A percentile compares a stretch with the other conserved stretches of the same genome.
phyloP scores from a whole-genome alignment of 2,888 invertebrate genomes.

The Drosophila infuscata region DNA sequence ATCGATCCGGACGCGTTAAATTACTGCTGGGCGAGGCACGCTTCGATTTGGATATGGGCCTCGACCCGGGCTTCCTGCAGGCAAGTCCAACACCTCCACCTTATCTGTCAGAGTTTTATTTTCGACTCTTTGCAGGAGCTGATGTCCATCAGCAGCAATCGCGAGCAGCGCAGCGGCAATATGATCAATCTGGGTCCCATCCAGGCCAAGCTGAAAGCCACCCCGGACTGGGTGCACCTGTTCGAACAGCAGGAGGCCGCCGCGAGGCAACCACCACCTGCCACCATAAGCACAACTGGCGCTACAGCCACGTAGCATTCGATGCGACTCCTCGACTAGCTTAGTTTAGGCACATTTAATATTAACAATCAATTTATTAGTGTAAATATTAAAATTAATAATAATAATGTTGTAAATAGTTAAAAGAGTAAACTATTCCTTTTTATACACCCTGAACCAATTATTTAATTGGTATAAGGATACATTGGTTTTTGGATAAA shows the following conservation, averaged over 20 bases:
- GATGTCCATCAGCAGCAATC: constrained; percentile 86
- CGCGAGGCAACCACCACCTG: constrained; percentile 29
- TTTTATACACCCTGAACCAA: not conserved
- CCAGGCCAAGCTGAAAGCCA: constrained; percentile 87
- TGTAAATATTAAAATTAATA: not conserved
- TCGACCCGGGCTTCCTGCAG: constrained; percentile 87
- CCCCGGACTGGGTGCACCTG: constrained; percentile 86
- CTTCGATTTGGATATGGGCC: constrained; percentile 87
- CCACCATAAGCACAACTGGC: constrained; percentile 16
- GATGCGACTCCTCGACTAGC: not conserved
- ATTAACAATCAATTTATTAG: constrained; percentile 25
- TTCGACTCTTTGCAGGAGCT: constrained; percentile 83
- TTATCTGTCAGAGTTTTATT: not conserved
- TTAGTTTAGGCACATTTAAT: constrained; percentile 24
- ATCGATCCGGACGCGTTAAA: constrained; percentile 87
- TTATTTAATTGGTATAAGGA: not conserved
- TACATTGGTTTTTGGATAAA: not conserved
- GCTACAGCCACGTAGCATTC: constrained; percentile 42
- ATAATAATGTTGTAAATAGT: not conserved
- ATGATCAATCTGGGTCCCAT: constrained; percentile 87
- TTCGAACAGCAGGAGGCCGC: constrained; percentile 70
- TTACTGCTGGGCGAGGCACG: constrained; percentile 86
- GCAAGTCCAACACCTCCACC: constrained; percentile 24
- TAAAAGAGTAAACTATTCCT: not conserved
- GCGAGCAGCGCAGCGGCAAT: constrained; percentile 86